Evolutionary conservation across 1,140 invertebrate genomes (phyloP).

Genomic region (Arctopsyche grandis): DNA sequence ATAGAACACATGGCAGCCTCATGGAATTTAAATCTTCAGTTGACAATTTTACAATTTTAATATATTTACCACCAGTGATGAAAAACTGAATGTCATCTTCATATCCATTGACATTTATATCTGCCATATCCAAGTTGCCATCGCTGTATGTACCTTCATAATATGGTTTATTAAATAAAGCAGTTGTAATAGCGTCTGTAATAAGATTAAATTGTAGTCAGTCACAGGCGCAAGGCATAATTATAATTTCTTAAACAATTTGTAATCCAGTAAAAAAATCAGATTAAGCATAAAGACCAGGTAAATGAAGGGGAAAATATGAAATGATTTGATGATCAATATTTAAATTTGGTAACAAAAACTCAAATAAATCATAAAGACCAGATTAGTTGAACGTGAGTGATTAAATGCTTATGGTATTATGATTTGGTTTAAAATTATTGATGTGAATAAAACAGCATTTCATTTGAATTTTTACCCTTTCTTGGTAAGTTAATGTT

Average conservation of each 20-base stretch:
- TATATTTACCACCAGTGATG: neutral
- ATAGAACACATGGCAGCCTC: too few species aligned
- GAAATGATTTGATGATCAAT: too few species aligned
- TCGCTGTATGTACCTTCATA: constrained; percentile 15
- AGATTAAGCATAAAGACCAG: too few species aligned
- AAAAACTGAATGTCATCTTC: neutral
- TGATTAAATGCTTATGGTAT: too few species aligned
- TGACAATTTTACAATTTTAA: neutral
- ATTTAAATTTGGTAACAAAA: neutral
- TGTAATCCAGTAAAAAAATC: too few species aligned
- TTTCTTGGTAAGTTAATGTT: neutral
- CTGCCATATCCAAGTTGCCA: neutral
- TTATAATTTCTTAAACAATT: too few species aligned
- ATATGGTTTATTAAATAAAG: neutral
- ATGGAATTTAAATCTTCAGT: too few species aligned
- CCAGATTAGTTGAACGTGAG: neutral
- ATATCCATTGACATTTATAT: neutral
- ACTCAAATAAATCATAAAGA: constrained; percentile 20
- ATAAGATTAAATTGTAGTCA: constrained; percentile 8
- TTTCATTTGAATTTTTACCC: neutral
- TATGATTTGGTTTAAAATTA: too few species aligned
- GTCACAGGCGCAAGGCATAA: too few species aligned
- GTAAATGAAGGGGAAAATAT: too few species aligned
- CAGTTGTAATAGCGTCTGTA: neutral
- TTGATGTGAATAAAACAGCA: neutral